Evolutionary conservation across 1,140 invertebrate species (phyloP), one percentile per base, ranked within the genome.

Genomic region (Apocrypta bakeri): DNA sequence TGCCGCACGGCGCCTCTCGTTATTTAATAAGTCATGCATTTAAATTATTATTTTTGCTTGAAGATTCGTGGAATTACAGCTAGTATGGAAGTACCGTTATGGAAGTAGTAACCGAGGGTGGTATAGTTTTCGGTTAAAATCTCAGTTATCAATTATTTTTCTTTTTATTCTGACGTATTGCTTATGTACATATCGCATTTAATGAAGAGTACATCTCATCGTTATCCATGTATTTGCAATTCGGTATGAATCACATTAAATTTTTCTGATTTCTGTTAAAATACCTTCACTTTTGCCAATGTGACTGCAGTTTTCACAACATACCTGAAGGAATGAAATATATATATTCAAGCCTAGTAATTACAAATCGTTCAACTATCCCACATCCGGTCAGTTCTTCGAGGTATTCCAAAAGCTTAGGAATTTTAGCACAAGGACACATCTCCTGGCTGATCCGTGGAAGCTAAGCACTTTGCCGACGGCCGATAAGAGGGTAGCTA

Each of bases 401-500:
- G 3, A 29, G 63, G 21, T 1, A 14, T 14, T 8, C 9, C 14
- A 11, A 17, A 21, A 56, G 21, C 1, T 17, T 21, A 75, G 27
- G 61, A 75, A 33, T 75, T 27, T 63, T 31, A 14, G 21, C 3
- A 6, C 40, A 37, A 17, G 17, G n/a, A 11, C n/a, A 68, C 9
- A 6, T 27, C 66, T 79, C 9, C 21, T 48, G 64, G 27, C 12
- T 21, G 48, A 56, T 37, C 72, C n/a, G 12, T 11, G 48, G 37
- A 63, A 25, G n/a, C 48, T 21, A 7, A 17, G 48, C 9, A 63
- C 3, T 8, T 11, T 42, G n/a, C n/a, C 29, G n/a, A 1, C 1
- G 42, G 68, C 61, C 21, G 12, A 79, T 71, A 71, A 29, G 14
- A 25, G 42, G 27, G n/a, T 29, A 80, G 48, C 42, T 72, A n/a